Percentiles rank a stretch among this genome's conserved stretches.
Conservation (phyloP, 2,113 vertebrate genomes). For the Malurus cyaneus region DNA sequence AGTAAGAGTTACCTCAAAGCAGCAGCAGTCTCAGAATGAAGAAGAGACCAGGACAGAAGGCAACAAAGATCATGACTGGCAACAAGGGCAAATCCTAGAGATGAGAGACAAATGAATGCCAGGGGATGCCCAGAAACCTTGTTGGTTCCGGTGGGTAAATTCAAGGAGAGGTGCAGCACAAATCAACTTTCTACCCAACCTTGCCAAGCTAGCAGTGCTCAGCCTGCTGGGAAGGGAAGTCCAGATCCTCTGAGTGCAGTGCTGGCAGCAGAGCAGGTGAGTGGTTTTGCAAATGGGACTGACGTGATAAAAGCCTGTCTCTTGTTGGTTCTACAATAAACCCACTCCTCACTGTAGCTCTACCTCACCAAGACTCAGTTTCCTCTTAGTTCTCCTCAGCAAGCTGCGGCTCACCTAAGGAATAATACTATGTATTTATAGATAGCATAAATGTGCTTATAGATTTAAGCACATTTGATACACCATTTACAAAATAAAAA, state of each 20-base stretch:
- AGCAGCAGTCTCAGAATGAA: background rate
- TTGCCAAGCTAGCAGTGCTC: background rate
- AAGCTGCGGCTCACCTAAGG: background rate
- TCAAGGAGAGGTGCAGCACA: background rate
- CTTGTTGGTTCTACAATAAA: background rate
- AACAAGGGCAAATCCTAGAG: background rate
- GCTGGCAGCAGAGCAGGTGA: background rate
- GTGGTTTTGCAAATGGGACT: background rate
- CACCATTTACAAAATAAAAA: background rate
- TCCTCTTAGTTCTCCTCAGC: background rate
- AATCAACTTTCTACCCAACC: background rate
- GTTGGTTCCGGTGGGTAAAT: background rate
- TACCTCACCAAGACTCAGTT: background rate
- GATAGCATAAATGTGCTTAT: background rate
- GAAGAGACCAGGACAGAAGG: background rate
- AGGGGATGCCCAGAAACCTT: background rate
- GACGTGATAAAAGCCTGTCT: background rate
- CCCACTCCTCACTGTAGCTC: background rate
- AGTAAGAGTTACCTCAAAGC: background rate
- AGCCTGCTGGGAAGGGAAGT: background rate
- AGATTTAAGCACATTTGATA: background rate
- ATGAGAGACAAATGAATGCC: background rate
- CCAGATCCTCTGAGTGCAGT: fast-evolving
- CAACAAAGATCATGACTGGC: background rate
- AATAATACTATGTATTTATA: background rate